Percentiles rank a stretch among this genome's conserved stretches.
phyloP scores from a whole-genome alignment of 2,113 vertebrate species.

The Heterochromis multidens region DNA sequence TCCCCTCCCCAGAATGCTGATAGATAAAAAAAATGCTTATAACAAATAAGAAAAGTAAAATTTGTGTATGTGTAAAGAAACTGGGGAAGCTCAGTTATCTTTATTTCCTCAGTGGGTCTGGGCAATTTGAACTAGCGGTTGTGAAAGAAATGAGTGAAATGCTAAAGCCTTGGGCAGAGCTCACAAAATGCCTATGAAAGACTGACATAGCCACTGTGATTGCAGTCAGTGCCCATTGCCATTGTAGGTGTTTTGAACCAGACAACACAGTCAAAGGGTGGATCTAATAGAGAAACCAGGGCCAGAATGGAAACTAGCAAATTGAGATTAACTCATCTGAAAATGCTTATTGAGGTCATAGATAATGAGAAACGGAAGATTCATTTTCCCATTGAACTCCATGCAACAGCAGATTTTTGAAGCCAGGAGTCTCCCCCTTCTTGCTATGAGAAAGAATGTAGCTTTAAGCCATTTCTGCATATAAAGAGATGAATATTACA shows the following conservation, averaged over 20 bases:
- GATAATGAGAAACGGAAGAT: not conserved
- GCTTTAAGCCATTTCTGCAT: not conserved
- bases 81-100: not conserved
- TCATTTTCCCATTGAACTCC: fast-evolving
- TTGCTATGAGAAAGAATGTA: not conserved
- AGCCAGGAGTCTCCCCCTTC: not conserved
- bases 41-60: not conserved
- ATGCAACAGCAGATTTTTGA: not conserved
- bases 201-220: not conserved
- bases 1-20: not conserved
- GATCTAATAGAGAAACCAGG: no score
- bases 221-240: not conserved
- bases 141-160: not conserved
- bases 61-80: not conserved
- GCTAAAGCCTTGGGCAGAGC: not conserved
- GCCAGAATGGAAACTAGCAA: no score
- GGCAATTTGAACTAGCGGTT: not conserved
- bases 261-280: no score
- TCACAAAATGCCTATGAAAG: no score
- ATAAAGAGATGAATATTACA: fast-evolving
- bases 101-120: fast-evolving
- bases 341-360: not conserved
- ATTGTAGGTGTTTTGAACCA: not conserved
- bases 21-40: not conserved
- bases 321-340: no score